Percentiles rank a stretch among this genome's conserved stretches.
Conservation (phyloP, 2,888 invertebrate genomes). For the Cremastinae sp. region DNA sequence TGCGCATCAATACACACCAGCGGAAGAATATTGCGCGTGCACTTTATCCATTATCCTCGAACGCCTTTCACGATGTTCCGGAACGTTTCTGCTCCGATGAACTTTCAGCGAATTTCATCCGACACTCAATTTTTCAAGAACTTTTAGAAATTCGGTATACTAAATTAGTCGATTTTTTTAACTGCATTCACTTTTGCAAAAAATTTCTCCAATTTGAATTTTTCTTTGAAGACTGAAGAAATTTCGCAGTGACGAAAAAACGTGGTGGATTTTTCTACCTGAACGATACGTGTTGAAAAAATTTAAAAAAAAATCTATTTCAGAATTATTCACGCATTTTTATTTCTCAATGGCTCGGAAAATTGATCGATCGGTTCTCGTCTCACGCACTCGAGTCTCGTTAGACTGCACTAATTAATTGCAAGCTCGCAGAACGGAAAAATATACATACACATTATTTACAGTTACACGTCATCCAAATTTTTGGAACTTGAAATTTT, state of each 20-base stretch:
- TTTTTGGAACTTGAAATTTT: no score
- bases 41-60: conserved; percentile 5
- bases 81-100: conserved; percentile 14
- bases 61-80: conserved; percentile 28
- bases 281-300: conserved; percentile 14
- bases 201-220: no score
- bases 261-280: conserved; percentile 17
- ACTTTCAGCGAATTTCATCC: conserved; percentile 24
- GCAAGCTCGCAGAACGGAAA: conserved; percentile 3
- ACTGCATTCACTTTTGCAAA: no score
- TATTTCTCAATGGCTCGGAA: conserved; percentile 53
- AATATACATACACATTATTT: conserved; percentile 12
- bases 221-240: no score
- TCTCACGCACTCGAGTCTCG: conserved; percentile 13
- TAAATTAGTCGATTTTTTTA: neutral
- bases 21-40: conserved; percentile 44
- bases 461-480: no score
- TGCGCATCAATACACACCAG: conserved; percentile 31
- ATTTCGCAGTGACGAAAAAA: neutral
- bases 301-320: conserved; percentile 10
- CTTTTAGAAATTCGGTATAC: no score
- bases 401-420: conserved; percentile 53
- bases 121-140: neutral
- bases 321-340: conserved; percentile 38
- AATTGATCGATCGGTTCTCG: conserved; percentile 42